Base-by-base conservation (phyloP, 2,888 invertebrate genomes). In the Drosophila subquinaria region DNA sequence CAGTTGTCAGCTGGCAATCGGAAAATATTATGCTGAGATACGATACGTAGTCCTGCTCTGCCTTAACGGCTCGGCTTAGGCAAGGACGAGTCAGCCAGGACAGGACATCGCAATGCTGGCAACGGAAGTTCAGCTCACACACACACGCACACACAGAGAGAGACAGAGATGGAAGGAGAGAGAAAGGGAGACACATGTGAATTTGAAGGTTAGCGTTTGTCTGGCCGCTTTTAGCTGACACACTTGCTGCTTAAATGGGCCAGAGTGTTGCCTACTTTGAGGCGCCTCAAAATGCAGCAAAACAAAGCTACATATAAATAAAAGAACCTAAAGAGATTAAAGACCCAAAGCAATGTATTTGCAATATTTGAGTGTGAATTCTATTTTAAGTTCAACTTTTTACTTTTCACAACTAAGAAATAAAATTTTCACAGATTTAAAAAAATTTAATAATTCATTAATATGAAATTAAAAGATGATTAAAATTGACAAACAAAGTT, bases 11-110 rank as follows among this genome's bases (percentile, higher is more conserved):
- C 57, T 68, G 69, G 61, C 62, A 73, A 74, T 70, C 86, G 83
- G 86, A 83, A 83, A 83, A 81, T 86, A 86, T 82, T 83, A 85
- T 72, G 81, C 69, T 68, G 27, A 27, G 27, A 27, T 27, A 56
- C 70, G 30, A 56, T n/a, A 50, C 30, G 30, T 30, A 30, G 30
- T 8, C 30, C 30, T 30, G 76, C 42, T 20, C 20, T 59, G 76
- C 80, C 76, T 67, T 69, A 69, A 43, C 57, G 74, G 43, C 61
- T 65, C 50, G 55, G 43, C 61, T 65, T 47, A 57, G 67, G 69
- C 78, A 73, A 80, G 74, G 69, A 52, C 72, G 67, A 36, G 63
- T 50, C 23, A 23, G 64, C 68, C 64, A 67, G 68, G 59, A 65
- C 64, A 67, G 68, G 59, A 65, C 68, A 76, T 51, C 40, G 53